Evolutionary conservation across 2,113 vertebrate genomes (phyloP), one percentile per base, ranked within the genome.

Genomic region (Limnothrissa miodon): DNA sequence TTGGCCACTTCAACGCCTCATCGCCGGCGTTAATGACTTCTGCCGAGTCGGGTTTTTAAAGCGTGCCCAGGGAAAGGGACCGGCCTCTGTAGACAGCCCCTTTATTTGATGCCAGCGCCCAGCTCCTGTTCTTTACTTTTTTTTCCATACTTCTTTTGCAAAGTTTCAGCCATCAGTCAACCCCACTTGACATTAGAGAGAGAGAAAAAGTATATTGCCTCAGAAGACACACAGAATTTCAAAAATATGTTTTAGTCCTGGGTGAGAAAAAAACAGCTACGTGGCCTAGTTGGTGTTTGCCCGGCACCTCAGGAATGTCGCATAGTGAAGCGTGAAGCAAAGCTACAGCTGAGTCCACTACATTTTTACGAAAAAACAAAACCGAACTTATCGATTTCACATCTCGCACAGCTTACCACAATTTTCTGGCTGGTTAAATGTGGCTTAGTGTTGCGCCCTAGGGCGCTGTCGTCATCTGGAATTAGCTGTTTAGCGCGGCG

Each of bases 1-100:
- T 87, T 87, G 81, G 0, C 85, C 78, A 79, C 86, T 84, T 89
- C 80, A 90, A 89, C 86, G 90, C 91, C 90, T 93, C 93, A 92
- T 91, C 88, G 90, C 90, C 23, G 87, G 89, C 81, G 87, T 89
- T 93, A 94, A 94, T 92, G 92, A 91, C 91, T 92, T 92, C 88
- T 91, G 90, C 90, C 90, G 79, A 89, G 90, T 79, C 90, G 90
- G 88, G 90, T 84, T 83, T 90, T 92, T 92, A 92, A 92, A 90
- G 86, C 88, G 91, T 82, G 87, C 89, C 87, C 85, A 84, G 90
- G 88, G 86, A 70, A 86, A 84, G 87, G 88, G 89, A 90, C 91
- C 90, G 87, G 86, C 87, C 29, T 70, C 25, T 82, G 29, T 36
- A 3, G 62, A 29, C 33, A 29, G 62, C 9, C 29, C 62, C 9